Evolutionary conservation across 2,888 invertebrate genomes (phyloP).

Genomic region (Linyphia triangularis): DNA sequence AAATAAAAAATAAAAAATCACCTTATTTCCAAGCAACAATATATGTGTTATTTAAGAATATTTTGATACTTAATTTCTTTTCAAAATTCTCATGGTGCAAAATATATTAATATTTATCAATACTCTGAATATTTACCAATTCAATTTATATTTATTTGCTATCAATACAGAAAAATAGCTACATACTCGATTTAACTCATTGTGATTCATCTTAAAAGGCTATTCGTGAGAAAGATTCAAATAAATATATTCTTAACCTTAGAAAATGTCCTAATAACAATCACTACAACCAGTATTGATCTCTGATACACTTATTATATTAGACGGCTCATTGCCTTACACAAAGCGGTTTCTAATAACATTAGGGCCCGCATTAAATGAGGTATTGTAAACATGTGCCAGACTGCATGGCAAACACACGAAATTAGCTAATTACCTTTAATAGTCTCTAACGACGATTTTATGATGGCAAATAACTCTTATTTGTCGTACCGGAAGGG

Average conservation of each 20-base stretch:
- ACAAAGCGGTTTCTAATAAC: conserved; percentile 19
- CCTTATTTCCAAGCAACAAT: too few relatives aligned
- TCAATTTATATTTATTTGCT: too few relatives aligned
- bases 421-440: conserved; percentile 41
- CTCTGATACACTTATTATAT: conserved; percentile 8
- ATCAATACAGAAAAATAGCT: too few relatives aligned
- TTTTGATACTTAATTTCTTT: too few relatives aligned
- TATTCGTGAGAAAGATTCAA: not conserved
- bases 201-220: too few relatives aligned
- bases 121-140: too few relatives aligned
- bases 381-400: conserved; percentile 7
- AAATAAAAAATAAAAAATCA: too few relatives aligned
- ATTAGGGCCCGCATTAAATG: conserved; percentile 9
- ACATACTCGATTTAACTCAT: too few relatives aligned
- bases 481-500: not conserved
- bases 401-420: conserved; percentile 14
- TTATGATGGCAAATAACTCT: conserved; percentile 28
- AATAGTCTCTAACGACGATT: conserved; percentile 28
- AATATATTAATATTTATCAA: too few relatives aligned
- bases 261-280: conserved; percentile 14
- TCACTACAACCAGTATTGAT: conserved; percentile 14
- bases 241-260: not conserved
- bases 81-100: too few relatives aligned
- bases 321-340: not conserved
- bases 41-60: too few relatives aligned